Evolutionary conservation across 2,113 vertebrate species (phyloP), one percentile per base, ranked within the genome.

Genomic region (Dasyornis broadbenti): DNA sequence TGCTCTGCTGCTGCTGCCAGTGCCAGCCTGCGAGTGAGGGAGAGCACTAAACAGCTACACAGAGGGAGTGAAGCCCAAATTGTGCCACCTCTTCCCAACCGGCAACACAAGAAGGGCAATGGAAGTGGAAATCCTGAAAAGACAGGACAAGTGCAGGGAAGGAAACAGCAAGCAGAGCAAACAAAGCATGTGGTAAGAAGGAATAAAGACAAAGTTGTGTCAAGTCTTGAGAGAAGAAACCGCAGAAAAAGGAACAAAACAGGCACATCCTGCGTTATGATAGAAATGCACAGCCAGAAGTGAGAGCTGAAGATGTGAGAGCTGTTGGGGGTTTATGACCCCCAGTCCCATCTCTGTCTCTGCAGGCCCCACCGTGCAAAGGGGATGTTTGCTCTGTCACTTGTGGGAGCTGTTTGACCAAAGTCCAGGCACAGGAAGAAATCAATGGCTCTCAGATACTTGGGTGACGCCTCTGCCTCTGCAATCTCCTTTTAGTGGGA

Each of bases 71-170:
- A 68, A 35, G 10, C 39, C 18, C 31, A 27, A 23, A 81, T 37
- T 15, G 1, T 37, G 57, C 66, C 28, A 16, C 24, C 21, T 60
- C 11, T 56, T 66, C 28, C 49, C 18, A 86, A n/a, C 7, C 10
- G 5, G 19, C 37, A 79, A 30, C 4, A 2, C 8, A 53, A 33
- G 47, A 85, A 59, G 8, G 16, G 14, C 9, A 73, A 26, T 0
- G 0, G 18, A 57, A 4, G 1, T 35, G 37, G 42, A 39, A 80
- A 61, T 5, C 20, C 27, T 44, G 31, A 33, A 73, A 86, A 68
- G 60, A 53, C 0, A 0, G 9, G n/a, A 61, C 4, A 10, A 11
- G 11, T 54, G 5, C 28, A 44, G 9, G 44, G 30, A 52, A 83
- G 24, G 2, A 88, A 77, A 37, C 20, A 15, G 13, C 15, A 73